A percentile compares a stretch with the other conserved stretches of the same genome.
These are phyloP conservation scores for Galeopterus variegatus DNA, from an alignment of 2,113 vertebrate genomes.

Conservation along the genomic window DNA sequence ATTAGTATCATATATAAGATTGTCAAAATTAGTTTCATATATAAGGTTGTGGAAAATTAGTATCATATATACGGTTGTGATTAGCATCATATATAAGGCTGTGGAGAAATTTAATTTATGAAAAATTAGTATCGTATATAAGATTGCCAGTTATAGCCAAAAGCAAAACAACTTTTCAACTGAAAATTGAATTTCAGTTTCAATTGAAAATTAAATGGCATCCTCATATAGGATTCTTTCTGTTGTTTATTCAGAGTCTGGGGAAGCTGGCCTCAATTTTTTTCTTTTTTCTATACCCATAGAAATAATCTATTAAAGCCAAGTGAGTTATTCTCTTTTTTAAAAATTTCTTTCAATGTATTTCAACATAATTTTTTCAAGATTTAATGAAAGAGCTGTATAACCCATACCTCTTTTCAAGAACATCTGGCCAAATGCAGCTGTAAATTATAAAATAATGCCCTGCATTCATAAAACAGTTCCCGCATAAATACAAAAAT, in stretches of 20 bases:
- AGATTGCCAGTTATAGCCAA: not conserved
- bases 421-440: slow-evolving; percentile 66
- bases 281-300: slow-evolving; percentile 62
- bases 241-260: not conserved
- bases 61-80: no score
- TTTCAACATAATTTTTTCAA: slow-evolving; percentile 69
- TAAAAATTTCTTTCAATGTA: not conserved
- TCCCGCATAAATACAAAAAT: slow-evolving; percentile 82
- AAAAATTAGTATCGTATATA: not conserved
- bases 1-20: not conserved
- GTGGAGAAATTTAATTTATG: slow-evolving; percentile 24
- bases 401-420: slow-evolving; percentile 53
- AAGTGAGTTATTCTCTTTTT: slow-evolving; percentile 40
- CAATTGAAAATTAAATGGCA: not conserved
- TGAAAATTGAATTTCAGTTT: not conserved
- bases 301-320: slow-evolving; percentile 73
- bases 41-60: no score
- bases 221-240: not conserved
- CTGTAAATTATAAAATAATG: slow-evolving; percentile 84
- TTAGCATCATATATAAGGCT: no score
- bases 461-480: slow-evolving; percentile 77
- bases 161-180: not conserved
- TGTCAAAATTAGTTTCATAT: no score
- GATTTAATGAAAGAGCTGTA: slow-evolving; percentile 65
- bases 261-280: not conserved